Evolutionary conservation across 2,888 invertebrate genomes (phyloP).

Genomic region (Amblyteles armatorius): DNA sequence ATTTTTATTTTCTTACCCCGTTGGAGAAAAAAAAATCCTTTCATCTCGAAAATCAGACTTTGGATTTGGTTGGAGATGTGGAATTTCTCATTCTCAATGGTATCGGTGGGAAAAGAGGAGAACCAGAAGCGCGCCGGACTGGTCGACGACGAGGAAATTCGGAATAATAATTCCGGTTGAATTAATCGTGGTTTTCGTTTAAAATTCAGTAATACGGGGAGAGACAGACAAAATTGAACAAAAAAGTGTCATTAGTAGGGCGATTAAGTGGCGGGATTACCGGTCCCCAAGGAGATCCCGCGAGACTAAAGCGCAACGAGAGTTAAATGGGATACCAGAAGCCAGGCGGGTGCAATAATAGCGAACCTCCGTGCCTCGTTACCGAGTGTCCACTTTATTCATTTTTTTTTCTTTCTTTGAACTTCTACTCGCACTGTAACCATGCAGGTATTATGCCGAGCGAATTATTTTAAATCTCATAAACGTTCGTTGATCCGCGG

Average conservation of each 20-base stretch:
- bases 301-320: conserved; percentile 44
- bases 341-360: conserved; percentile 28
- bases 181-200: conserved; percentile 62
- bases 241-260: conserved; percentile 66
- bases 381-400: neutral
- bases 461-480: neutral
- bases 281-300: conserved; percentile 57
- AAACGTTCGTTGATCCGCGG: neutral
- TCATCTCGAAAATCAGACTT: neutral
- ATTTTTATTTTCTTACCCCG: neutral
- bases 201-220: conserved; percentile 55
- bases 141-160: conserved; percentile 47
- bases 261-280: conserved; percentile 67
- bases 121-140: neutral
- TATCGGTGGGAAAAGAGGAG: neutral
- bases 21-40: neutral
- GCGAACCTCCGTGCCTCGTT: neutral
- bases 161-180: conserved; percentile 53
- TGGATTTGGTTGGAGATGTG: too few species aligned
- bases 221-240: conserved; percentile 56
- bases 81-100: neutral
- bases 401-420: neutral
- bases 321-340: conserved; percentile 57
- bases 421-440: neutral
- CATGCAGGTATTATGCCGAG: neutral